These are phyloP conservation scores for Motacilla alba DNA, from an alignment of 2,113 vertebrate species.

Conservation along the genomic window DNA sequence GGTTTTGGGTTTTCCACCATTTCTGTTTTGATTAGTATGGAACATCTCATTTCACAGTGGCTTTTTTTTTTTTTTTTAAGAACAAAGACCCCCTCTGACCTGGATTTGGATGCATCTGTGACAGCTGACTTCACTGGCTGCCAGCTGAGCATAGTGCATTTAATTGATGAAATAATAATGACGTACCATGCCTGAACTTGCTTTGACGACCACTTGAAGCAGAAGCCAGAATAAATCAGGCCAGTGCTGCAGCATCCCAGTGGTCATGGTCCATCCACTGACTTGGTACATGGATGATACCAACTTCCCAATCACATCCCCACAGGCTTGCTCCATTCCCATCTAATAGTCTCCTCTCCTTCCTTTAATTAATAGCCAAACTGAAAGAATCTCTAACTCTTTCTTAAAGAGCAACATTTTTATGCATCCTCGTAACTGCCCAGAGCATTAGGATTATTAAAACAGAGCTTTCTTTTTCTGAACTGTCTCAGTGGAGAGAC, in stretches of 20 bases:
- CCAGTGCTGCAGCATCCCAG: background rate
- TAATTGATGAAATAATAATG: constrained; percentile 75
- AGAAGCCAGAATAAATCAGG: constrained; percentile 51
- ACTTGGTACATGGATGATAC: background rate
- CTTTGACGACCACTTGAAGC: constrained; percentile 57
- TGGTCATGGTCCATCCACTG: background rate
- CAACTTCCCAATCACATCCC: background rate
- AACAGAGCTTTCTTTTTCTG: background rate
- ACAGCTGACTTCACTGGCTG: constrained; percentile 56
- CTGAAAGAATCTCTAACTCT: background rate
- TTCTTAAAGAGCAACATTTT: background rate
- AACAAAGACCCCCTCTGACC: constrained; percentile 65
- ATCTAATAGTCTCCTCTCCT: background rate
- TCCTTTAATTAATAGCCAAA: background rate
- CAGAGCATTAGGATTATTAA: constrained; percentile 25
- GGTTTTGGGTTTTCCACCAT: background rate
- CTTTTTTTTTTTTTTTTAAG: background rate
- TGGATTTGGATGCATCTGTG: constrained; percentile 67
- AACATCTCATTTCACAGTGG: background rate
- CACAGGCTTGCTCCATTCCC: background rate
- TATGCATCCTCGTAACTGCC: background rate
- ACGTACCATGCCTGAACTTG: constrained; percentile 60
- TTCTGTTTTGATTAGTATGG: constrained; percentile 43
- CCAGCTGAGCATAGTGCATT: constrained; percentile 67
- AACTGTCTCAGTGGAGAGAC: background rate